A percentile compares a stretch with the other conserved stretches of the same genome.
Conservation (phyloP, 1,140 invertebrate species). For the Papilio aristodemus region DNA sequence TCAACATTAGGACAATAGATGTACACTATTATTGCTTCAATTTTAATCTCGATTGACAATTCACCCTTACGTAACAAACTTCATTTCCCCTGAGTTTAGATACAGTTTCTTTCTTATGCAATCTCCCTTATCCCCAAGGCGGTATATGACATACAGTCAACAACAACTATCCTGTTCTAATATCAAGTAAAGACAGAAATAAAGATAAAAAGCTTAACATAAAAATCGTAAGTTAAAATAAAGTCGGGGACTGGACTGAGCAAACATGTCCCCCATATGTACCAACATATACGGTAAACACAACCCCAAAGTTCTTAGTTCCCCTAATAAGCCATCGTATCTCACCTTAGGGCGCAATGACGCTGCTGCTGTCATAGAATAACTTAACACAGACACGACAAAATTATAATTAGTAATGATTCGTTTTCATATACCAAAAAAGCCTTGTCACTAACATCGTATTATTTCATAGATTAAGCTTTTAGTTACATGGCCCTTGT, state of each 20-base stretch:
- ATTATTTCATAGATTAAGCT: no score
- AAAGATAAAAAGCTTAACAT: slow-evolving; percentile 40
- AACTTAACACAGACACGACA: slow-evolving; percentile 30
- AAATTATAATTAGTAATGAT: not conserved
- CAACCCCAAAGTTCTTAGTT: slow-evolving; percentile 74
- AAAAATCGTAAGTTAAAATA: slow-evolving; percentile 42
- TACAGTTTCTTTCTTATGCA: slow-evolving; percentile 49
- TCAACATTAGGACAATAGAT: slow-evolving; percentile 53
- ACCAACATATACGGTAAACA: slow-evolving; percentile 62
- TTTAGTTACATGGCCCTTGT: no score
- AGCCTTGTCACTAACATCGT: no score
- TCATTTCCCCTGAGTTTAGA: slow-evolving; percentile 69
- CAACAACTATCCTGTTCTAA: slow-evolving; percentile 41
- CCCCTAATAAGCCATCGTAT: slow-evolving; percentile 74
- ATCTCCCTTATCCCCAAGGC: slow-evolving; percentile 51
- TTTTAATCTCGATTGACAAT: slow-evolving; percentile 67
- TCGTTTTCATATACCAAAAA: no score
- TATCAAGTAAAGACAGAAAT: slow-evolving; percentile 39
- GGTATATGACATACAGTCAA: slow-evolving; percentile 49
- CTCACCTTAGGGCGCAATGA: slow-evolving; percentile 71
- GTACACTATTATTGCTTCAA: slow-evolving; percentile 55
- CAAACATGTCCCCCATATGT: slow-evolving; percentile 58
- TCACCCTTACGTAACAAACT: slow-evolving; percentile 58
- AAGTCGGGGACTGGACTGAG: slow-evolving; percentile 49
- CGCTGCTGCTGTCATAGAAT: slow-evolving; percentile 51